Evolutionary conservation across 2,888 invertebrate genomes (phyloP), one percentile per base, ranked within the genome.

Genomic region (Diarsia rubi): DNA sequence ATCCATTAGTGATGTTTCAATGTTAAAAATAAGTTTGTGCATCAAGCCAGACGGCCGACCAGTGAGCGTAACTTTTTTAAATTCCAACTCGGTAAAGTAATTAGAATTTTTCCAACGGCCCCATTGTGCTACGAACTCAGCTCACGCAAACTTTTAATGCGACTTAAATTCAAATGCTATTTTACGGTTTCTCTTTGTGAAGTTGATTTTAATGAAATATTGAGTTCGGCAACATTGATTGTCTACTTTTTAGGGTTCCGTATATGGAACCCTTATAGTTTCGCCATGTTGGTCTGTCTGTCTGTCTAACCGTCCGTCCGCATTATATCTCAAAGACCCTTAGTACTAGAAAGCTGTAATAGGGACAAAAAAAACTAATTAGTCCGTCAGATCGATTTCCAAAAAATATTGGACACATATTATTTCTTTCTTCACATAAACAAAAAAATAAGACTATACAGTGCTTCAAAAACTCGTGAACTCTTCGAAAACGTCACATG

Each of bases 81-180:
- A 95, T 94, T 94, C 92, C 91, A 94, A 94, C 94, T 95, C 92
- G 87, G 91, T 92, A 93, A 95, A 95, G 94, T 95, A 95, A 95
- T 95, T 95, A 95, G 94, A 95, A 94, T 95, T 95, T 95, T 95
- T 95, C 93, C 94, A 93, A 92, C 94, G 91, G 92, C 92, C 91
- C 93, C 95, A 95, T 95, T 95, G 95, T 95, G 93, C 93, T 91
- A 76, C 92, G 91, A 92, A 95, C 94, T 94, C 95, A 82, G 92
- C 94, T 93, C 94, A 93, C 94, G 93, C 91, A 94, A 95, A 95
- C 95, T 95, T 95, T 95, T 95, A 95, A 95, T 95, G 95, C 93
- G 95, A 94, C 95, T 95, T 95, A 93, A 94, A 95, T 95, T 94
- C 93, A 94, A 95, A 95, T 95, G 94, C 93, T 93, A 93, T 95